Evolutionary conservation across 2,797 vertebrate genomes (phyloP).

Genomic region (Florisuga fusca): DNA sequence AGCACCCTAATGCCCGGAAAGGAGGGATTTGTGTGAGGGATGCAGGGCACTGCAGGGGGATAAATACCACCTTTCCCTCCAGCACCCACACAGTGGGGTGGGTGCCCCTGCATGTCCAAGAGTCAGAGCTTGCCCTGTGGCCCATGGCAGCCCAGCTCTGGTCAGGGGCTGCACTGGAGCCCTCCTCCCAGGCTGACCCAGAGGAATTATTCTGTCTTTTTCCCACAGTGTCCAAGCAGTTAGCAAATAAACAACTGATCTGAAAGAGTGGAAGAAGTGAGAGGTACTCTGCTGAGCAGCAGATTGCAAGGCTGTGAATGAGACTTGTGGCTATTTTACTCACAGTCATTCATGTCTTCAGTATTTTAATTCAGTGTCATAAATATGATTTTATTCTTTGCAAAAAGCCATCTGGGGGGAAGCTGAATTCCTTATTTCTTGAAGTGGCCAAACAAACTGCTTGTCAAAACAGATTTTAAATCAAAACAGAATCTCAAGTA

Average conservation of each 20-base stretch:
- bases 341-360: neutral
- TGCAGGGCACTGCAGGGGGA: neutral
- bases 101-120: neutral
- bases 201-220: neutral
- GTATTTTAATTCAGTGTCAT: constrained; percentile 6
- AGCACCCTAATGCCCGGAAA: neutral
- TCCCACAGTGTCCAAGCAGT: neutral
- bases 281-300: neutral
- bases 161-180: neutral
- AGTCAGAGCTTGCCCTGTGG: neutral
- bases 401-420: neutral
- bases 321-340: neutral
- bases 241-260: neutral
- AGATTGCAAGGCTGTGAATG: neutral
- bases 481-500: neutral
- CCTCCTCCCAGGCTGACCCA: fast-evolving
- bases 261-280: neutral
- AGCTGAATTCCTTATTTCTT: constrained; percentile 8
- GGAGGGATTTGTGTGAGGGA: neutral
- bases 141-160: neutral
- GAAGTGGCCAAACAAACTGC: neutral
- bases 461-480: constrained; percentile 25
- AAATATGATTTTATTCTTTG: neutral
- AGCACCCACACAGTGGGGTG: fast-evolving
- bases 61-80: neutral